phyloP scores from a whole-genome alignment of 2,113 vertebrate genomes.

The Malurus melanocephalus region DNA sequence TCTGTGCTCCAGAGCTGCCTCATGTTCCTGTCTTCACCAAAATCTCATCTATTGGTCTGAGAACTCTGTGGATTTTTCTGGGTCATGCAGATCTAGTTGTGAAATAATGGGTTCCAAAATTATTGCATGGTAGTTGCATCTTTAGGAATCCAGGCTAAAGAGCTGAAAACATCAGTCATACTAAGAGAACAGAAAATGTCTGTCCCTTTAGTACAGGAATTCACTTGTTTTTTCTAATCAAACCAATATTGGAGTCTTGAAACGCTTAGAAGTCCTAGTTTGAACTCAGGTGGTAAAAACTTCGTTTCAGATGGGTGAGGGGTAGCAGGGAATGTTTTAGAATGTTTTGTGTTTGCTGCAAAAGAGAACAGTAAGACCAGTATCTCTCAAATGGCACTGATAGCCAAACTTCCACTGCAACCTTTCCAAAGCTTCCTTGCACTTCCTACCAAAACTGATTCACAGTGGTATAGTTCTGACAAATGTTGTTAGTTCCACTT shows the following conservation, averaged over 20 bases:
- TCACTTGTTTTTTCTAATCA: neutral
- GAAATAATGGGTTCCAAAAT: accelerated
- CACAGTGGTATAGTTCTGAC: neutral
- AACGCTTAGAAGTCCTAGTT: neutral
- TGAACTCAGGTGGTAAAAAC: neutral
- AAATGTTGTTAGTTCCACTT: neutral
- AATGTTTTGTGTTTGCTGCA: neutral
- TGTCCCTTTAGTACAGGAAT: neutral
- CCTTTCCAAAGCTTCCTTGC: neutral
- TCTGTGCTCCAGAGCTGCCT: neutral
- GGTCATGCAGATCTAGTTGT: neutral
- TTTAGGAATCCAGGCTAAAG: neutral
- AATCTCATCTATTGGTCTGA: neutral
- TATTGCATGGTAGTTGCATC: neutral
- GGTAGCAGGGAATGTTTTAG: neutral
- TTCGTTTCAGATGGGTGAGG: neutral
- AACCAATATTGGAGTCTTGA: neutral
- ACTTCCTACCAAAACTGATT: neutral
- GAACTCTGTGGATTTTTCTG: neutral
- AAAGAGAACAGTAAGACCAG: neutral
- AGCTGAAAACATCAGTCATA: neutral
- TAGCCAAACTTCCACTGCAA: neutral
- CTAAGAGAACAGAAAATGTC: neutral
- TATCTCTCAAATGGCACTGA: neutral
- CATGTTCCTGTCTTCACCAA: neutral